Evolutionary conservation across 2,797 vertebrate species (phyloP).

Genomic region (Margarornis squamiger): DNA sequence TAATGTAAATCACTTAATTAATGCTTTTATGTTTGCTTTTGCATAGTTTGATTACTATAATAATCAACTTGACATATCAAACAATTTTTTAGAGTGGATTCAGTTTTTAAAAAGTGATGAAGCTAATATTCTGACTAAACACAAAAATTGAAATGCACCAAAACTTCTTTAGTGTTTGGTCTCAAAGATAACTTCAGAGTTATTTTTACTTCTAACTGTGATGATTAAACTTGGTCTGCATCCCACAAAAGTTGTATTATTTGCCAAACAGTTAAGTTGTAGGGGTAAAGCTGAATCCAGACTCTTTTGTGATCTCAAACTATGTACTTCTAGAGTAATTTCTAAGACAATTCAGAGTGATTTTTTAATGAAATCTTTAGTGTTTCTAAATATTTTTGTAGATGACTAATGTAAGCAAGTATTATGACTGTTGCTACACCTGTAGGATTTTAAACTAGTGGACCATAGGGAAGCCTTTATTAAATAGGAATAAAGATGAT

Average conservation of each 20-base stretch:
- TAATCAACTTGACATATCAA: neutral
- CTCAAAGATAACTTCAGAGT: neutral
- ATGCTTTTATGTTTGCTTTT: neutral
- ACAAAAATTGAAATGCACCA: neutral
- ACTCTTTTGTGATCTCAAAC: neutral
- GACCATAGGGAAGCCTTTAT: neutral
- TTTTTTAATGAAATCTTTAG: neutral
- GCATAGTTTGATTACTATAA: neutral
- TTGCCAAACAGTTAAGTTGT: neutral
- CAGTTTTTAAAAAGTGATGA: neutral
- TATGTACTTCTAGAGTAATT: neutral
- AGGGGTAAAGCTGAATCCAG: neutral
- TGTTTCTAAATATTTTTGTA: neutral
- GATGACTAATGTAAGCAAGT: neutral
- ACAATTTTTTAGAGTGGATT: neutral
- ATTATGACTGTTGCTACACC: neutral
- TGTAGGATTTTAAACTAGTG: neutral
- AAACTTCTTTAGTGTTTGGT: neutral
- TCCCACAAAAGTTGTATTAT: neutral
- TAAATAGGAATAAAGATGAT: constrained; percentile 15
- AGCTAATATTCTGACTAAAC: neutral
- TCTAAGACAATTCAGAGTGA: neutral
- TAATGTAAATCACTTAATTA: neutral
- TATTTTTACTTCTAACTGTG: neutral
- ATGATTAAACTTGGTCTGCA: neutral